phyloP scores from a whole-genome alignment of 2,888 invertebrate genomes.

The Sepioteuthis lessoniana region DNA sequence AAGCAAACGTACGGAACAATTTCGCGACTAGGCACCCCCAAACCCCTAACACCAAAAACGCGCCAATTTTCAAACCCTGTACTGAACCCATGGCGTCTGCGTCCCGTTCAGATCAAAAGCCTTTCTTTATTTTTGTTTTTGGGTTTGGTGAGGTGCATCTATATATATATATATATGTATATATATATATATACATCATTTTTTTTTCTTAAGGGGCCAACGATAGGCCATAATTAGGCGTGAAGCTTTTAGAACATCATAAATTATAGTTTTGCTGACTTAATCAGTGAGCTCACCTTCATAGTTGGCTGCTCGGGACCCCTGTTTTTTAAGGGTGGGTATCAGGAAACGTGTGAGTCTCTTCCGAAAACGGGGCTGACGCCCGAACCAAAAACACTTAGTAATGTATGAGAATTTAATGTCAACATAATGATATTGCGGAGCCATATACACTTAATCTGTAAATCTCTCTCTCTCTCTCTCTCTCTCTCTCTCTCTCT shows the following conservation, averaged over 20 bases:
- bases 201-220: not conserved
- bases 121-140: not conserved
- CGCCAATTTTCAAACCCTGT: not conserved
- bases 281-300: not conserved
- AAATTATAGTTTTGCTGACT: slow-evolving; percentile 20
- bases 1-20: too few species aligned
- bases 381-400: not conserved
- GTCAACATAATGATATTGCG: not conserved
- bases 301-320: not conserved
- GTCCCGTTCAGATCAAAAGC: not conserved
- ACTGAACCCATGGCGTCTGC: not conserved
- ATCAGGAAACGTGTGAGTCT: not conserved
- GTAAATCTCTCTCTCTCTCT: not conserved
- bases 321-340: not conserved
- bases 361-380: not conserved
- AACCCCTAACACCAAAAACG: not conserved
- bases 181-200: too few species aligned
- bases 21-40: not conserved
- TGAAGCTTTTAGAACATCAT: slow-evolving; percentile 33
- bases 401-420: not conserved
- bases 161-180: too few species aligned
- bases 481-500: not conserved
- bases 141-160: too few species aligned
- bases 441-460: not conserved
- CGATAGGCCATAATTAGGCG: not conserved